These are phyloP conservation scores for Muraenolepis orangiensis DNA, from an alignment of 2,797 vertebrate species.

Conservation along the genomic window DNA sequence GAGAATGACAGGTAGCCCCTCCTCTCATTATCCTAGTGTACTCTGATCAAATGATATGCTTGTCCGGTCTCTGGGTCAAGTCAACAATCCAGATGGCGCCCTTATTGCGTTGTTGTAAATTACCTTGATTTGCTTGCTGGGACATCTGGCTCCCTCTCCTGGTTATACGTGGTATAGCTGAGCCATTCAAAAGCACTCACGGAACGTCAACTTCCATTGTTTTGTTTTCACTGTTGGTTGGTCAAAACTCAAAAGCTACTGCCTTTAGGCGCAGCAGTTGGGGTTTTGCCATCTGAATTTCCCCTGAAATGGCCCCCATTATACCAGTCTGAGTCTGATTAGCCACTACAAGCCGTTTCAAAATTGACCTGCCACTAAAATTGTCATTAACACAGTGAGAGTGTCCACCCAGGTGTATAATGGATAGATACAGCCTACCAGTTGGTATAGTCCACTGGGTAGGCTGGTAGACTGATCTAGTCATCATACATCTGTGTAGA, in stretches of 20 bases:
- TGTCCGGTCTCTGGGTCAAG: slow-evolving; percentile 17
- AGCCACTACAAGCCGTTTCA: too few species aligned
- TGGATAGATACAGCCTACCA: too few species aligned
- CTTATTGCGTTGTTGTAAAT: slow-evolving; percentile 8
- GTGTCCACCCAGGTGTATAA: too few species aligned
- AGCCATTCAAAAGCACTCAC: background rate
- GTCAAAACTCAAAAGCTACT: background rate
- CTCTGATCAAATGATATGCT: background rate
- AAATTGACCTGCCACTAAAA: too few species aligned
- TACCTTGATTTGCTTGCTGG: slow-evolving; percentile 25
- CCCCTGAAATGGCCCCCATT: too few species aligned
- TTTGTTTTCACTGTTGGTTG: background rate
- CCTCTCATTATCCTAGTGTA: background rate
- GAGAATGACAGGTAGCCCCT: slow-evolving; percentile 87
- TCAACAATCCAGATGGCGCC: slow-evolving; percentile 45
- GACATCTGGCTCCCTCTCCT: slow-evolving; percentile 59
- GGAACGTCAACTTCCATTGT: background rate
- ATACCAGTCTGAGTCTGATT: too few species aligned
- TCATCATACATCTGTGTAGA: too few species aligned
- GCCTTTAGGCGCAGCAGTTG: background rate
- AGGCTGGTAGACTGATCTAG: too few species aligned
- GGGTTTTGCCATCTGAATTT: background rate
- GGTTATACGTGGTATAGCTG: slow-evolving; percentile 30
- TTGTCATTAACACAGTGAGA: too few species aligned
- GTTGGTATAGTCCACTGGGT: too few species aligned